Conservation (phyloP, 2,888 invertebrate genomes). For the Malachius bipustulatus region DNA sequence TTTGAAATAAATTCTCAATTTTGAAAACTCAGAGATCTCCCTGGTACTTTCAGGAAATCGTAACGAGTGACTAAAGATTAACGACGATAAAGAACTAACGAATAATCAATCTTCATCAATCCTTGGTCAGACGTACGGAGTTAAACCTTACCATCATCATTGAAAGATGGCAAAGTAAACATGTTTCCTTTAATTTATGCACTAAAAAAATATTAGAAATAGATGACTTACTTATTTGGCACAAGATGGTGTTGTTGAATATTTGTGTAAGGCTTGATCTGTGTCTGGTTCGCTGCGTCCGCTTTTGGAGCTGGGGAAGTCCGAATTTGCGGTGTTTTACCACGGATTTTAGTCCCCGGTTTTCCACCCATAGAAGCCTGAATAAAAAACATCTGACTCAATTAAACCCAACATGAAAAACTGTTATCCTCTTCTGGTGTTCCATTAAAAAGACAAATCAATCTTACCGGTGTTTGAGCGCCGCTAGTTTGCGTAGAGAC, state of each 20-base stretch:
- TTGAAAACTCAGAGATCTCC: slow-evolving; percentile 21
- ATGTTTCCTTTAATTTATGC: too few species aligned
- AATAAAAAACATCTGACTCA: slow-evolving; percentile 8
- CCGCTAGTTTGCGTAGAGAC: slow-evolving; percentile 71
- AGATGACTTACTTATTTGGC: slow-evolving; percentile 44
- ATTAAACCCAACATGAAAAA: too few species aligned
- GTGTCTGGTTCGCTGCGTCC: slow-evolving; percentile 63
- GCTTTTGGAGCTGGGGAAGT: slow-evolving; percentile 62
- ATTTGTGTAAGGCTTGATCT: slow-evolving; percentile 41
- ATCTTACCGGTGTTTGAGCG: slow-evolving; percentile 44
- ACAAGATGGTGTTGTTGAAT: slow-evolving; percentile 39
- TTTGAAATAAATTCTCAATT: slow-evolving; percentile 14
- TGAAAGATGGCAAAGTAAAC: too few species aligned
- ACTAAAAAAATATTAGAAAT: too few species aligned
- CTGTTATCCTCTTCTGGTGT: too few species aligned
- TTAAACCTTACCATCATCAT: too few species aligned
- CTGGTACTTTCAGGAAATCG: slow-evolving; percentile 18
- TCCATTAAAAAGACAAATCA: slow-evolving; percentile 10
- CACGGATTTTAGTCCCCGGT: slow-evolving; percentile 53
- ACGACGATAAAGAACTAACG: too few species aligned
- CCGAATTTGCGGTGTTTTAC: slow-evolving; percentile 53
- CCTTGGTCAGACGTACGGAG: too few species aligned
- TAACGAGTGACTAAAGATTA: too few species aligned
- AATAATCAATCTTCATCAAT: too few species aligned
- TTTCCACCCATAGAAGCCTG: slow-evolving; percentile 37